Base-by-base conservation (phyloP, 2,888 invertebrate genomes). In the Theretra japonica region DNA sequence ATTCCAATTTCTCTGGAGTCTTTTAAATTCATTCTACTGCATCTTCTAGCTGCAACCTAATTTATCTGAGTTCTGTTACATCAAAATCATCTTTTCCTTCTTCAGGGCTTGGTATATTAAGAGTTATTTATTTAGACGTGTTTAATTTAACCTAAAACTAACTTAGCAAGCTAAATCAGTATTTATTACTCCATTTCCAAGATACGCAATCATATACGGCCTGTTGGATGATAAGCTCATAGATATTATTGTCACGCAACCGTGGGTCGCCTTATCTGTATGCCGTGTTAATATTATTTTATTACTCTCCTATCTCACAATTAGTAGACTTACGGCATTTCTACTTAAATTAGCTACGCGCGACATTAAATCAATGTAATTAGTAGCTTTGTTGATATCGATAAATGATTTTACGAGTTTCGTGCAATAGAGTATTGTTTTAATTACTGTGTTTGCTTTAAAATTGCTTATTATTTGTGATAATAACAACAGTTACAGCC, bases 241-340 rank as follows among this genome's bases (percentile, higher is more conserved):
- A 70, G 70, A 71, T 70, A 65, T 71, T 58, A 73, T 73, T 75
- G 79, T 80, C 82, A 83, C 82, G 82, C 80, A 70, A 83, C 58
- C 72, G 76, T 76, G 77, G 75, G 72, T 59, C 76, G 73, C 70
- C 71, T 73, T 78, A 74, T 72, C 72, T 73, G 60, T 74, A 68
- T 56, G 73, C 74, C 70, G 72, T 70, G 70, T 73, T 65, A 65
- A 48, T 48, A 65, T 48, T 65, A 68, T 57, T 59, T 68, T 73
- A 53, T 57, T 59, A 73, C 56, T 57, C 65, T 65, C 65, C 41
- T 65, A 65, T 65, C 41, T 41, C 48, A 23, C 41, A 23, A 65
- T 65, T 65, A 65, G 48, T 48, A 23, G 48, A 65, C 53, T 53
- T 53, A 53, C 65, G 65, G 65, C 15, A 41, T 65, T 62, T 62